Conservation (phyloP, 2,888 invertebrate species). For the Osmoderma eremita region DNA sequence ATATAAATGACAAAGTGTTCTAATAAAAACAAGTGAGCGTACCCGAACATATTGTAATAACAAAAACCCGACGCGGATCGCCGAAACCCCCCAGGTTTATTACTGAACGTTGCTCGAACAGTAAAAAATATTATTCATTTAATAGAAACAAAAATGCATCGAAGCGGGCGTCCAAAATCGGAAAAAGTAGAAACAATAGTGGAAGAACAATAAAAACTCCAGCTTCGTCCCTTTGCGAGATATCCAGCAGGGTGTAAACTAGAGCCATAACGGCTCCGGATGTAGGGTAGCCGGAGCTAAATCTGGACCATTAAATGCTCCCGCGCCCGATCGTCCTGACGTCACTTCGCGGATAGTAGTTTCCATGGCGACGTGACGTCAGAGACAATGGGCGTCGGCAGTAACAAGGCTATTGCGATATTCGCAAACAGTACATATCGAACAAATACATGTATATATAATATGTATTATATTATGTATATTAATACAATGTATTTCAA, state of each 20-base stretch:
- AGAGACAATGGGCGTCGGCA: constrained; percentile 47
- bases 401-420: constrained; percentile 36
- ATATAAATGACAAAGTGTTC: constrained; percentile 6
- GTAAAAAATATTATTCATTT: constrained; percentile 36
- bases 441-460: constrained; percentile 31
- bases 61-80: constrained; percentile 1
- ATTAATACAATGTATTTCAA: too few relatives aligned
- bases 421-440: constrained; percentile 35
- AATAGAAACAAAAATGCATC: constrained; percentile 36
- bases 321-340: constrained; percentile 47
- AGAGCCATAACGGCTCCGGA: constrained; percentile 45
- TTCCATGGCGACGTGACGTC: constrained; percentile 47
- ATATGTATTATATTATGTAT: too few relatives aligned
- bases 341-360: constrained; percentile 47
- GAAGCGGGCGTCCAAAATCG: constrained; percentile 34
- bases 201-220: constrained; percentile 40
- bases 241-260: constrained; percentile 45
- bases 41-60: constrained; percentile 10
- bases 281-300: constrained; percentile 49
- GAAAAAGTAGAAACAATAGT: constrained; percentile 41
- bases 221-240: constrained; percentile 39
- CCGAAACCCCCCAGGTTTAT: constrained; percentile 26
- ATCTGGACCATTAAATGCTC: constrained; percentile 51
- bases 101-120: constrained; percentile 29
- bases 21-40: constrained; percentile 5